Conservation (phyloP, 1,140 invertebrate genomes). For the Chrysopa pallens region DNA sequence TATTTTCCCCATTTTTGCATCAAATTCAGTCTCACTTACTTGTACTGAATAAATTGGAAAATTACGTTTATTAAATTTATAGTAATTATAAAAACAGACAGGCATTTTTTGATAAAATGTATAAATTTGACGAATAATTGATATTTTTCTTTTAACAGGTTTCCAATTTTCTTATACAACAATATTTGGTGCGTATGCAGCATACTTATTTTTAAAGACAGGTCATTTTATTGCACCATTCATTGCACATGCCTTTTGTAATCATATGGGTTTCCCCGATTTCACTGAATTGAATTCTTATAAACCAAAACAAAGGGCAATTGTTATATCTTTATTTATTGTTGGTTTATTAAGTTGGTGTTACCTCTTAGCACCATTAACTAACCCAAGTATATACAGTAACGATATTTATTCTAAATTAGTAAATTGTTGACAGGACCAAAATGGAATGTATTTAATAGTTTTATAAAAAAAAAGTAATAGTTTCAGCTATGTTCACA, state of each 20-base stretch:
- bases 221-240: slow-evolving; percentile 81
- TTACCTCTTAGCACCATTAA: slow-evolving; percentile 55
- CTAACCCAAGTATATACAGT: slow-evolving; percentile 54
- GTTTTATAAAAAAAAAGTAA: too few species aligned
- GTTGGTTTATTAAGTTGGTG: slow-evolving; percentile 63
- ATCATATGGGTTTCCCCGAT: slow-evolving; percentile 91
- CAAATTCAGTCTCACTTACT: too few species aligned
- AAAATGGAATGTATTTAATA: too few species aligned
- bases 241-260: slow-evolving; percentile 82
- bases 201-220: slow-evolving; percentile 67
- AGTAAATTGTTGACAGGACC: too few species aligned
- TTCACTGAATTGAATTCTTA: slow-evolving; percentile 57
- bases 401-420: slow-evolving; percentile 32
- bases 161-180: slow-evolving; percentile 87
- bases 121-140: slow-evolving; percentile 5
- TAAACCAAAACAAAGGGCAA: slow-evolving; percentile 38
- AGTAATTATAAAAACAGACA: too few species aligned
- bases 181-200: slow-evolving; percentile 84
- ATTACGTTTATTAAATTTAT: too few species aligned
- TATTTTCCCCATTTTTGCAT: too few species aligned
- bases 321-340: slow-evolving; percentile 47
- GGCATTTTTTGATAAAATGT: neutral
- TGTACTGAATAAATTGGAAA: too few species aligned
- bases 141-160: slow-evolving; percentile 30
- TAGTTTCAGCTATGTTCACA: too few species aligned